Conservation (phyloP, 2,113 vertebrate species). For the Triplophysa siluroides region DNA sequence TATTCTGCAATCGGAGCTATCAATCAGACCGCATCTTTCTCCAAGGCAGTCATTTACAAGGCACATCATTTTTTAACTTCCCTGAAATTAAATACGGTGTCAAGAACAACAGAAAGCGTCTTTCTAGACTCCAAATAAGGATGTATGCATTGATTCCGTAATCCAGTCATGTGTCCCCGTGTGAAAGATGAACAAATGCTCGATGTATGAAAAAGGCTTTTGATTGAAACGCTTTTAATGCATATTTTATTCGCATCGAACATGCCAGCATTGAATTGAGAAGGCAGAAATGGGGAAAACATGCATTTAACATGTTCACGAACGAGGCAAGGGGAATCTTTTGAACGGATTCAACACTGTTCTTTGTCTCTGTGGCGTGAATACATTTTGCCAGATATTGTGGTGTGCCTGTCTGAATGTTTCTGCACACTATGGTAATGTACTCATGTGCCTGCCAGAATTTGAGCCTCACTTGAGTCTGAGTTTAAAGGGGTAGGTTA, state of each 20-base stretch:
- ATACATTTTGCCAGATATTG: constrained; percentile 40
- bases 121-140: neutral
- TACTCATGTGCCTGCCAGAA: constrained; percentile 35
- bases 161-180: constrained; percentile 1
- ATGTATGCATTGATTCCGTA: constrained; percentile 6
- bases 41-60: constrained; percentile 1
- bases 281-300: constrained; percentile 10
- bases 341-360: neutral
- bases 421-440: constrained; percentile 48
- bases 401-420: constrained; percentile 43
- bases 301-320: neutral
- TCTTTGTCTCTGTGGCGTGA: constrained; percentile 10
- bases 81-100: constrained; percentile 38
- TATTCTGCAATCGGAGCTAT: neutral
- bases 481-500: neutral
- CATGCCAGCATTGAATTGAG: neutral
- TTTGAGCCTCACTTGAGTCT: constrained; percentile 33
- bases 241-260: constrained; percentile 3
- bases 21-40: constrained; percentile 18
- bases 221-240: neutral
- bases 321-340: neutral
- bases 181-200: neutral
- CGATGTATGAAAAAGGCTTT: constrained; percentile 5
- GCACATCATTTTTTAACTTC: constrained; percentile 17
- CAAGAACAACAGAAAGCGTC: constrained; percentile 4